A percentile compares a stretch with the other conserved stretches of the same genome.
phyloP scores from a whole-genome alignment of 2,888 invertebrate species.

The Acanthosepion pharaonis region DNA sequence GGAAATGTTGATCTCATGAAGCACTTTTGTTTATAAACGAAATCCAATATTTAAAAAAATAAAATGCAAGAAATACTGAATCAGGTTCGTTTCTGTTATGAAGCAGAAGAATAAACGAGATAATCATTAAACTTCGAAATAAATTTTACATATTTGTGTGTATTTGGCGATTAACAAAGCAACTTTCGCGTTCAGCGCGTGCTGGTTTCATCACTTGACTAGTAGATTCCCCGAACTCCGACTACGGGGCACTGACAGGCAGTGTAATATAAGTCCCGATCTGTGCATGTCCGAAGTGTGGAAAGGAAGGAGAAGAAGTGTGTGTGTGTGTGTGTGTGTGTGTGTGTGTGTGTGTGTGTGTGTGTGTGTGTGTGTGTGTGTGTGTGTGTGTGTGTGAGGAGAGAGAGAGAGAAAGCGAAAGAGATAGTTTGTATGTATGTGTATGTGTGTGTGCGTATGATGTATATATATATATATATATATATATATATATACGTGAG shows the following conservation, averaged over 20 bases:
- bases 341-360: too few species aligned
- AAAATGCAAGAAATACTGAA: neutral
- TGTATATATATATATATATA: neutral
- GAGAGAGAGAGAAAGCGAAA: neutral
- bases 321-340: too few species aligned
- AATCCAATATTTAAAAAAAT: neutral
- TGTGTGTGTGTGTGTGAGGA: too few species aligned
- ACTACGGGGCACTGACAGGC: neutral
- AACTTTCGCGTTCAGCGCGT: neutral
- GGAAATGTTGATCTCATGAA: too few species aligned
- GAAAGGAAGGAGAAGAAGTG: too few species aligned
- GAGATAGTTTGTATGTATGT: neutral
- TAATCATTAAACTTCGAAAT: neutral
- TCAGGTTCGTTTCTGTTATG: neutral
- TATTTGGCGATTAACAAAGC: neutral
- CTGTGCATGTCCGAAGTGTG: neutral
- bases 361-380: neutral
- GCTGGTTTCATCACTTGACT: neutral
- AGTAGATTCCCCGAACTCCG: neutral
- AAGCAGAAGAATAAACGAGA: neutral
- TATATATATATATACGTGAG: neutral
- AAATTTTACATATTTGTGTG: neutral
- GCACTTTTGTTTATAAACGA: neutral
- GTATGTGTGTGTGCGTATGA: neutral
- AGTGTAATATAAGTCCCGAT: neutral